These are phyloP conservation scores for Myocastor coypus DNA, from an alignment of 2,113 vertebrate species.

Conservation along the genomic window DNA sequence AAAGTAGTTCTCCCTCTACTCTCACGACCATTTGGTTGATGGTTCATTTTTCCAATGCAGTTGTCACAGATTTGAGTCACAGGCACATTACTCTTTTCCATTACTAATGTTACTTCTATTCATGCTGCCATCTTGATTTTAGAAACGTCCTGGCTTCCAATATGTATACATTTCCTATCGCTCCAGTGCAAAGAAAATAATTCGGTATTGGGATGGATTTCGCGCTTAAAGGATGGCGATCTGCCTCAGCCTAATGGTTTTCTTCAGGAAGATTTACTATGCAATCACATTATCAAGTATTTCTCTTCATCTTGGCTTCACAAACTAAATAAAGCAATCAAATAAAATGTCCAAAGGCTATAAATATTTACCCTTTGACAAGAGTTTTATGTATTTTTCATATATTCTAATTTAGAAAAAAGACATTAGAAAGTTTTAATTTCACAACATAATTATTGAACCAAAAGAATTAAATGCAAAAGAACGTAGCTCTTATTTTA, in stretches of 20 bases:
- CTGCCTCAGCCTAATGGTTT: not conserved
- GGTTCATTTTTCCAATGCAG: not conserved
- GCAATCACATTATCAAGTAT: conserved; percentile 11
- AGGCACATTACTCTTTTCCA: not conserved
- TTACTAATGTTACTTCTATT: not conserved
- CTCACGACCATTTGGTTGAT: not conserved
- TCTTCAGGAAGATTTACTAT: not conserved
- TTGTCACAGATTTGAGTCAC: not conserved
- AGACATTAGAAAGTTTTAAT: conserved; percentile 12
- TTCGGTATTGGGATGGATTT: not conserved
- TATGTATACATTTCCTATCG: not conserved
- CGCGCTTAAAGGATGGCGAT: conserved; percentile 29
- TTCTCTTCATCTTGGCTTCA: not conserved
- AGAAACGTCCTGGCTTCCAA: not conserved
- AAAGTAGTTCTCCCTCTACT: not conserved
- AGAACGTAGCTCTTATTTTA: not conserved
- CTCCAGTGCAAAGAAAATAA: not conserved
- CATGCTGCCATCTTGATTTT: not conserved
- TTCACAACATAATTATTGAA: conserved; percentile 23
- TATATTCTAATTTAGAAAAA: conserved; percentile 43
- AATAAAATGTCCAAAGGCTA: not conserved
- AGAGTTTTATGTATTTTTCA: conserved; percentile 22
- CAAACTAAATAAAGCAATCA: conserved; percentile 55
- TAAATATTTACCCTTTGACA: conserved; percentile 35
- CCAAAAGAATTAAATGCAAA: not conserved